Percentiles rank a stretch among this genome's conserved stretches.
phyloP scores from a whole-genome alignment of 1,140 invertebrate species.

The Drosophila ananassae region DNA sequence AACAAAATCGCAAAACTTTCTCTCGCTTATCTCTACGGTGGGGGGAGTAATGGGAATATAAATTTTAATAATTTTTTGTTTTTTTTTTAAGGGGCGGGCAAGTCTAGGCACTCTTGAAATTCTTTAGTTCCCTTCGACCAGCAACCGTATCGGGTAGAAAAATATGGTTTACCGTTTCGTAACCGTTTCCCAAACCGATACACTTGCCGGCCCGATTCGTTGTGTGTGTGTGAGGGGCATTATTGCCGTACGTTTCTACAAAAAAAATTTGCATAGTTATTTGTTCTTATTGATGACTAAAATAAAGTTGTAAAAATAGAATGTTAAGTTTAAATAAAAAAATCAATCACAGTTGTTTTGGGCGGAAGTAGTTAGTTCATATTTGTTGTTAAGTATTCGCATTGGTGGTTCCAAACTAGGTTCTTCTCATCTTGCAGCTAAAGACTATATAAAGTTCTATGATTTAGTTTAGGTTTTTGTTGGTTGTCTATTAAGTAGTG shows the following conservation, averaged over 20 bases:
- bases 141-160: slow-evolving; percentile 9
- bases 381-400: slow-evolving; percentile 63
- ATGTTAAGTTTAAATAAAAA: slow-evolving; percentile 68
- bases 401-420: slow-evolving; percentile 47
- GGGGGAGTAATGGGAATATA: slow-evolving; percentile 29
- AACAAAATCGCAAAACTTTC: slow-evolving; percentile 39
- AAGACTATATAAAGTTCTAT: slow-evolving; percentile 45
- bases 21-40: slow-evolving; percentile 72
- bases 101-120: slow-evolving; percentile 80
- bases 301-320: slow-evolving; percentile 58
- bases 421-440: slow-evolving; percentile 39
- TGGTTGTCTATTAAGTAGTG: slow-evolving; percentile 53
- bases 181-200: neutral
- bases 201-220: slow-evolving; percentile 34
- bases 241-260: slow-evolving; percentile 50
- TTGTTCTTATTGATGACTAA: slow-evolving; percentile 54
- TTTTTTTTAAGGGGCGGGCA: slow-evolving; percentile 38
- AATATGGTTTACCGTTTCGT: neutral
- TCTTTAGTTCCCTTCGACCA: slow-evolving; percentile 62
- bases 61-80: neutral
- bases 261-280: slow-evolving; percentile 74
- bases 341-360: slow-evolving; percentile 84
- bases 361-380: slow-evolving; percentile 74
- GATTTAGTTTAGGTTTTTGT: slow-evolving; percentile 32
- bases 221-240: slow-evolving; percentile 39